Conservation (phyloP, 2,888 invertebrate genomes). For the Drosophila nigritarsus region DNA sequence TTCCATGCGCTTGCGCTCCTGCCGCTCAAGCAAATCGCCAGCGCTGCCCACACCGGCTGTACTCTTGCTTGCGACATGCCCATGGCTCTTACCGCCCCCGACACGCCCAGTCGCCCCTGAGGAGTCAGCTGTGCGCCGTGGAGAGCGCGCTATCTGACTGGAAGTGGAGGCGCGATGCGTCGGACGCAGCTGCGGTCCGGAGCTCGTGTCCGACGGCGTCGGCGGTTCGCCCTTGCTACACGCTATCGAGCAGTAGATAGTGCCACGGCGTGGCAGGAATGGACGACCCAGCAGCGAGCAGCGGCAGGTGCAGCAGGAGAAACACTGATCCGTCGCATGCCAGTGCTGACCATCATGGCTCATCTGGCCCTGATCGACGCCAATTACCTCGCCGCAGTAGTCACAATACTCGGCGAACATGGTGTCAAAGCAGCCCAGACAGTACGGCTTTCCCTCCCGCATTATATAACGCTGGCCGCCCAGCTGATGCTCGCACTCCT, state of each 20-base stretch:
- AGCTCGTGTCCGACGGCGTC: conserved; percentile 91
- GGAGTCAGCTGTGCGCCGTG: conserved; percentile 59
- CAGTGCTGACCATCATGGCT: conserved; percentile 98
- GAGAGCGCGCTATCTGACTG: conserved; percentile 86
- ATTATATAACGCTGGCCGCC: conserved; percentile 99
- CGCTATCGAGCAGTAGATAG: conserved; percentile 97
- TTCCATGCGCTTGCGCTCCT: conserved; percentile 78
- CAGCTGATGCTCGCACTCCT: conserved; percentile 96
- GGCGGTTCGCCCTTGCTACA: conserved; percentile 97
- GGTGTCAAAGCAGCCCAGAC: conserved; percentile 96
- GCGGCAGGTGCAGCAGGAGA: conserved; percentile 95
- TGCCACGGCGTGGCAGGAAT: conserved; percentile 95
- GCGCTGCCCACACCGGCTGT: conserved; percentile 77
- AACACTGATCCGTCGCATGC: conserved; percentile 98
- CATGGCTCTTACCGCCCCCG: conserved; percentile 38
- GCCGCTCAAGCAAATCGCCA: conserved; percentile 78
- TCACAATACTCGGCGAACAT: conserved; percentile 99
- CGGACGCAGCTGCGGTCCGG: conserved; percentile 88
- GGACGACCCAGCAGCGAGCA: conserved; percentile 92
- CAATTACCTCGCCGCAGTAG: conserved; percentile 97
- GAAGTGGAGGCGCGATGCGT: conserved; percentile 86
- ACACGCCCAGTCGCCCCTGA: conserved; percentile 82
- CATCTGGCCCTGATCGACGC: conserved; percentile 99
- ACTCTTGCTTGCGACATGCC: conserved; percentile 50
- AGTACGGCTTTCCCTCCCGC: conserved; percentile 97